Percentiles rank a stretch among this genome's conserved stretches.
These are phyloP conservation scores for Digitonthophagus gazella DNA, from an alignment of 2,888 invertebrate species.

Conservation along the genomic window DNA sequence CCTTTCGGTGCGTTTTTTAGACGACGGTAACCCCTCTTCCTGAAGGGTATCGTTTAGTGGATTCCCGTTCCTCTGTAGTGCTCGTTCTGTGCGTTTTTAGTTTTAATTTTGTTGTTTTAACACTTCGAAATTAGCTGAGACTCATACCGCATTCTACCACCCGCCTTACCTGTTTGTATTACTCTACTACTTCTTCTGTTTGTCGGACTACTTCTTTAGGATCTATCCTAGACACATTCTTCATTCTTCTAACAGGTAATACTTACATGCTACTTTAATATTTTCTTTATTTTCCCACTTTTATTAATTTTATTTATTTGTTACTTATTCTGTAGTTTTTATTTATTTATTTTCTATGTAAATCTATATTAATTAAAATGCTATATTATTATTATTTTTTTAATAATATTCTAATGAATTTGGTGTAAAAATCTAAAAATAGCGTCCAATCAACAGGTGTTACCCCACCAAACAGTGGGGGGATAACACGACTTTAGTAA, in stretches of 20 bases:
- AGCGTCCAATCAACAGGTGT: neutral
- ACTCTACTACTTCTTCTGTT: neutral
- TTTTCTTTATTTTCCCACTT: neutral
- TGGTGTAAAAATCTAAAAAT: neutral
- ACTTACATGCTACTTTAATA: neutral
- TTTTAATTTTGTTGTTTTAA: neutral
- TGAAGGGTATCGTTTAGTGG: too few relatives aligned
- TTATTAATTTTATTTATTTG: neutral
- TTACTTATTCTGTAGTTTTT: neutral
- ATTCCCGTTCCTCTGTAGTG: neutral
- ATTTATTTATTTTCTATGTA: too few relatives aligned
- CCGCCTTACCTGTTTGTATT: neutral
- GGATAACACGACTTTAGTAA: neutral
- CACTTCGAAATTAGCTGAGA: neutral
- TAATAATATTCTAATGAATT: too few relatives aligned
- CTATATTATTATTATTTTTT: too few relatives aligned
- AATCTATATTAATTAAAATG: too few relatives aligned
- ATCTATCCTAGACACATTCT: neutral
- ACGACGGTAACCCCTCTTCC: too few relatives aligned
- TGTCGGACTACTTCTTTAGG: neutral
- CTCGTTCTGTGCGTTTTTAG: neutral
- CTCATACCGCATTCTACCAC: neutral
- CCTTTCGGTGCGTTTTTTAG: neutral
- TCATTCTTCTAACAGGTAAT: neutral
- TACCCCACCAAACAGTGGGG: neutral